Evolutionary conservation across 2,797 vertebrate species (phyloP).

Genomic region (Argentina silus): DNA sequence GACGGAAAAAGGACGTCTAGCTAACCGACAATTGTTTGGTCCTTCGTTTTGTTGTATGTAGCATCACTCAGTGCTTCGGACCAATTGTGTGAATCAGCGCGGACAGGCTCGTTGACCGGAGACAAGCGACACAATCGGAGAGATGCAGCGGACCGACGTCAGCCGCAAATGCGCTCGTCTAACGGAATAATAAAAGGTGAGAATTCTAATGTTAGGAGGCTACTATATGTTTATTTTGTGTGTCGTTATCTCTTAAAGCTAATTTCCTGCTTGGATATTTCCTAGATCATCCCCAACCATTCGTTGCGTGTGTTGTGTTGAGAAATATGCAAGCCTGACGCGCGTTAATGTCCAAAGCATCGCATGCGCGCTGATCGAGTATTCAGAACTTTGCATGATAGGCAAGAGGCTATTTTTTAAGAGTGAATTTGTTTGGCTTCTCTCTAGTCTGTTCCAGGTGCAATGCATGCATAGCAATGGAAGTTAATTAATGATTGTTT

Average conservation of each 20-base stretch:
- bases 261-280: conserved; percentile 4
- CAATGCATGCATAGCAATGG: not conserved
- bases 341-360: conserved; percentile 14
- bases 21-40: conserved; percentile 29
- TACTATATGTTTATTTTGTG: not conserved
- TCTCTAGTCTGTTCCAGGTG: conserved; percentile 5
- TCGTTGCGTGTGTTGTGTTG: conserved; percentile 20
- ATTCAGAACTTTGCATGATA: conserved; percentile 48
- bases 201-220: not conserved
- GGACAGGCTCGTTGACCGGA: conserved; percentile 44
- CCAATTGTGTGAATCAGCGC: conserved; percentile 69
- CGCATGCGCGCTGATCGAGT: conserved; percentile 31
- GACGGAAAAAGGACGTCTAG: conserved; percentile 22
- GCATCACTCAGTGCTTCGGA: conserved; percentile 66
- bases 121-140: conserved; percentile 63
- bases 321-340: conserved; percentile 38
- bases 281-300: conserved; percentile 21
- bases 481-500: not conserved
- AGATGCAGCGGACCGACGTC: conserved; percentile 67
- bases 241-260: not conserved
- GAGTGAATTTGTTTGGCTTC: not conserved
- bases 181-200: conserved; percentile 61
- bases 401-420: not conserved
- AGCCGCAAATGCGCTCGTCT: conserved; percentile 60
- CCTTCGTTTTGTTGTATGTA: conserved; percentile 60